These are phyloP conservation scores for Masticophis lateralis DNA, from an alignment of 2,797 vertebrate genomes.

Conservation along the genomic window DNA sequence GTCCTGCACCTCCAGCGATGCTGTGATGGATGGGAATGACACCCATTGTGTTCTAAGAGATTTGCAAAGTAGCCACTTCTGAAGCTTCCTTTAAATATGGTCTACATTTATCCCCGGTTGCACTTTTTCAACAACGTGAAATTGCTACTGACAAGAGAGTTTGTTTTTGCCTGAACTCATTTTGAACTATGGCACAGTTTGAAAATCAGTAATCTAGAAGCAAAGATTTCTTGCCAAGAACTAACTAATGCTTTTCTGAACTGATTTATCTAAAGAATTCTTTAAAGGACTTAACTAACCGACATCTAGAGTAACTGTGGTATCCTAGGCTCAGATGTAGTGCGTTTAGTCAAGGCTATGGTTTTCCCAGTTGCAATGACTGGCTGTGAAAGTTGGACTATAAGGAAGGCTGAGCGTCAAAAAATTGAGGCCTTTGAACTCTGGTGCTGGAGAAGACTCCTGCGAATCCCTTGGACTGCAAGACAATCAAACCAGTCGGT, in stretches of 20 bases:
- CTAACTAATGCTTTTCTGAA: neutral
- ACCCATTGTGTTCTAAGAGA: neutral
- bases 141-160: neutral
- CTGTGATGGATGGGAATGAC: neutral
- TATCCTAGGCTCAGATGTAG: neutral
- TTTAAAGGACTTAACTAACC: neutral
- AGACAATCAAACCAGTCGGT: no score
- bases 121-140: neutral
- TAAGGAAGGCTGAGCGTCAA: no score
- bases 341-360: no score
- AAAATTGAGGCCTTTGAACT: no score
- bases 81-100: neutral
- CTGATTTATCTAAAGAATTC: neutral
- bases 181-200: neutral
- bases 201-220: neutral
- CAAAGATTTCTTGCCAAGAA: neutral
- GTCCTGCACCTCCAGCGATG: neutral
- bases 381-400: no score
- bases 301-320: neutral
- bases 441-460: no score
- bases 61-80: neutral
- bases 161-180: no score
- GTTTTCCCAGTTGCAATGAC: no score
- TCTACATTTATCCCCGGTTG: neutral
- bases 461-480: no score